Conservation (phyloP, 2,113 vertebrate species). For the Microcebus tavaratra region DNA sequence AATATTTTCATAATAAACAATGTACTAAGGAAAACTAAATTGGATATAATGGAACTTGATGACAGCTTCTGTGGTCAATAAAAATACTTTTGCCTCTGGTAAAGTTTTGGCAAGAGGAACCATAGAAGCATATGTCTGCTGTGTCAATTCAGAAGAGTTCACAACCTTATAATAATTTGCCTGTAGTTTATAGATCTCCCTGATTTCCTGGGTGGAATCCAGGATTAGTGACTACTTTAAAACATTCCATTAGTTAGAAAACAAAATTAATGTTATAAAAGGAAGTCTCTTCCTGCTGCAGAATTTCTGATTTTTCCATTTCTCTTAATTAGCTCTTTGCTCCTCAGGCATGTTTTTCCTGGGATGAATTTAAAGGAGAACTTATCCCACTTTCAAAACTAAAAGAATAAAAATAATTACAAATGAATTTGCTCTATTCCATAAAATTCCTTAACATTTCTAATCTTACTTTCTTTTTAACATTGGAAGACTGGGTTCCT, state of each 20-base stretch:
- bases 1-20: slow-evolving; percentile 12
- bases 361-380: neutral
- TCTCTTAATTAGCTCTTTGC: neutral
- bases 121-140: neutral
- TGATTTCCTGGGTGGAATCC: neutral
- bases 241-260: neutral
- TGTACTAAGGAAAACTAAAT: neutral
- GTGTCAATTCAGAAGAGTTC: neutral
- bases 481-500: neutral
- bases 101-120: neutral
- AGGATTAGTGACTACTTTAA: neutral
- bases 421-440: neutral
- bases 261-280: neutral
- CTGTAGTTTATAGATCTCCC: neutral
- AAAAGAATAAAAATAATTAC: neutral
- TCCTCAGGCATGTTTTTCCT: neutral
- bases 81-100: neutral
- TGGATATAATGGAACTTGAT: neutral
- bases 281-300: neutral
- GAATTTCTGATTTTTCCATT: neutral
- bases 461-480: neutral
- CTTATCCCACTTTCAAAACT: neutral
- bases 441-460: neutral
- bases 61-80: neutral
- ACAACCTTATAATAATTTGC: neutral